Base-by-base conservation (phyloP, 2,888 invertebrate genomes). In the Bursaphelenchus okinawaensis region DNA sequence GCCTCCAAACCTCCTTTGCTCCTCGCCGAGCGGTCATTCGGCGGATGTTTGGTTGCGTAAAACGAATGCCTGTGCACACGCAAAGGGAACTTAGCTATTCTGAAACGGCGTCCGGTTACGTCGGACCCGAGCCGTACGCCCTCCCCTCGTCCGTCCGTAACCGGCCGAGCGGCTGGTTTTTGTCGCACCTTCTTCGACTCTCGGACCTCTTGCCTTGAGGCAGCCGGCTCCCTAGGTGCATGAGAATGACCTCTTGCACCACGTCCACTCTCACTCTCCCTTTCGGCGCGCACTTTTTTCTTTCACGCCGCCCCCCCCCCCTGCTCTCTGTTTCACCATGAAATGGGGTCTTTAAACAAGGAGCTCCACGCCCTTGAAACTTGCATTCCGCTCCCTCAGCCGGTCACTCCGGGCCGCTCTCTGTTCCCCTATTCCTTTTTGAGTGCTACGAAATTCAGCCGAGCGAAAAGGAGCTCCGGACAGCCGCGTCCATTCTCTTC, bases 31-130 rank as follows among this genome's bases (percentile, higher is more conserved):
- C 52, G 52, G 52, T 23, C 52, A 52, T 52, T 52, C 52, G 52
- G 52, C 22, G 22, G 22, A 19, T 56, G 23, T 56, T 56, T 56
- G 56, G 56, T 56, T 56, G 56, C 56, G 56, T 56, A 56, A 56
- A 56, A 52, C 56, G 56, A 56, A 56, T 56, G 56, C 27, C 56
- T 27, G 54, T 40, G 52, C 52, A 23, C 29, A 27, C 29, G 56
- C 19, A 56, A 23, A 20, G 52, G 24, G 52, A 40, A 40, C 40
- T 23, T 23, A 20, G 52, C 52, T 52, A 19, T 23, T 40, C 16
- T n/a, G 40, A 40, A 40, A 40, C 40, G 6, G 40, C 40, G 40
- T 40, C 40, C 56, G 56, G 56, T 26, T 19, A 19, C 29, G 56
- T 56, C 40, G 40, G 40, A 40, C 40, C 29, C 27, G 56, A 27